These are phyloP conservation scores for Holothuria glaberrima DNA, from an alignment of 35 echinoderm and acorn worm genomes.

Conservation along the genomic window DNA sequence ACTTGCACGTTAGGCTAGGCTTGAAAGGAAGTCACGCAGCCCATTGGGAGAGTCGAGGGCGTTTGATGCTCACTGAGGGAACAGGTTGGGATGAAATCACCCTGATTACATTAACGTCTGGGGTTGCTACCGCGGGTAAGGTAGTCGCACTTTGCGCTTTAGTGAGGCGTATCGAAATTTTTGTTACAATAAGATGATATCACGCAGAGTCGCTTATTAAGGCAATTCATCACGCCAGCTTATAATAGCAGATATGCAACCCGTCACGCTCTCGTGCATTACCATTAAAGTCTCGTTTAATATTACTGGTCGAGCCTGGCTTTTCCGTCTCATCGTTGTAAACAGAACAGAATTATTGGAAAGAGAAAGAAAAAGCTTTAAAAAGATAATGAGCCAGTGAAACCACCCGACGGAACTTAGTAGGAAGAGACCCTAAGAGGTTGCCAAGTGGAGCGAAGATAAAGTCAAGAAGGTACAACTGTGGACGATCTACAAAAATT, in stretches of 20 bases:
- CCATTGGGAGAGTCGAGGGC: constrained; percentile 16
- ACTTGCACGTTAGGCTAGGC: constrained; percentile 18
- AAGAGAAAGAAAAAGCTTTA: no score
- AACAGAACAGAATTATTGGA: neutral
- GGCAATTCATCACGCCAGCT: constrained; percentile 27
- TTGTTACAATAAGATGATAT: constrained; percentile 25
- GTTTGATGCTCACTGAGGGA: constrained; percentile 42
- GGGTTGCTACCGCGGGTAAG: neutral
- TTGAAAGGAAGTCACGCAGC: neutral
- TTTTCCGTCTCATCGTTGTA: neutral
- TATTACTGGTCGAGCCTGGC: neutral
- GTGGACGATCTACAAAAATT: no score
- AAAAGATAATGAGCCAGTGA: no score
- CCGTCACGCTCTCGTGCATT: constrained; percentile 13
- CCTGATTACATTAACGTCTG: constrained; percentile 35
- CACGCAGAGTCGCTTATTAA: constrained; percentile 28
- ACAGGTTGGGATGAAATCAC: neutral
- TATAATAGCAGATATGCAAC: neutral
- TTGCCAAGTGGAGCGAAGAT: no score
- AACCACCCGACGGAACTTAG: no score
- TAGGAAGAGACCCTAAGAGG: no score
- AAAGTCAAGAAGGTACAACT: no score
- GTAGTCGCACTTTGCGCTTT: constrained; percentile 19
- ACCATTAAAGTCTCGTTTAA: constrained; percentile 7
- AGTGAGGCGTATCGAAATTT: constrained; percentile 42